Conservation (phyloP, 2,888 invertebrate genomes). For the Palloptera scutellata region DNA sequence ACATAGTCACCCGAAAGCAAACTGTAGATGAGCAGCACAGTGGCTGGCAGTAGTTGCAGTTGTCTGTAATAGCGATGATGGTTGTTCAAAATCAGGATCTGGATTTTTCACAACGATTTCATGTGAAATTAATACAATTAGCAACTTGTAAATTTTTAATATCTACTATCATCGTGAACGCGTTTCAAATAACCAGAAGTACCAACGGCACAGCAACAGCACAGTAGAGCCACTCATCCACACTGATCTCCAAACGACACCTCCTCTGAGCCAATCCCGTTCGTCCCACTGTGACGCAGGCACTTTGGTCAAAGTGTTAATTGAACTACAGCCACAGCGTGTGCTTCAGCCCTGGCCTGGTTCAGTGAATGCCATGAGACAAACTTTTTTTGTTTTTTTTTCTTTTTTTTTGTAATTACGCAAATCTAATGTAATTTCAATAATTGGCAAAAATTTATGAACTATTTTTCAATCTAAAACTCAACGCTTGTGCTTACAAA, state of each 20-base stretch:
- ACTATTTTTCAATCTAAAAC: constrained; percentile 45
- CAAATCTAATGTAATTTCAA: constrained; percentile 55
- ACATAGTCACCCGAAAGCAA: constrained; percentile 6
- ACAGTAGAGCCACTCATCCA: neutral
- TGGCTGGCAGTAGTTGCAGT: constrained; percentile 15
- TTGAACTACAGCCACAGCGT: constrained; percentile 18
- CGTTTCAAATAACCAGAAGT: constrained; percentile 2
- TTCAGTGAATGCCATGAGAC: neutral
- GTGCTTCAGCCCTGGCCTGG: neutral
- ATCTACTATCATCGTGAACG: constrained; percentile 41
- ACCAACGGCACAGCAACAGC: constrained; percentile 7
- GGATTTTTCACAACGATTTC: constrained; percentile 40
- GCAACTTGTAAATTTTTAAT: constrained; percentile 57
- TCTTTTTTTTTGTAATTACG: constrained; percentile 47
- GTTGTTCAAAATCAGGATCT: constrained; percentile 13
- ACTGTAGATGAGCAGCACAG: constrained; percentile 12
- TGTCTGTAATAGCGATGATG: constrained; percentile 2
- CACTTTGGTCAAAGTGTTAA: constrained; percentile 28
- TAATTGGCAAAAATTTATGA: constrained; percentile 59
- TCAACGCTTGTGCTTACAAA: constrained; percentile 13
- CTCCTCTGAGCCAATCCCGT: neutral
- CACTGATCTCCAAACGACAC: too few species aligned
- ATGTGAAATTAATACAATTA: constrained; percentile 55
- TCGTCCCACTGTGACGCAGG: neutral
- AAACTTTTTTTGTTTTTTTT: too few species aligned